Evolutionary conservation across 2,888 invertebrate species (phyloP), one percentile per base, ranked within the genome.

Genomic region (Synergus japonicus): DNA sequence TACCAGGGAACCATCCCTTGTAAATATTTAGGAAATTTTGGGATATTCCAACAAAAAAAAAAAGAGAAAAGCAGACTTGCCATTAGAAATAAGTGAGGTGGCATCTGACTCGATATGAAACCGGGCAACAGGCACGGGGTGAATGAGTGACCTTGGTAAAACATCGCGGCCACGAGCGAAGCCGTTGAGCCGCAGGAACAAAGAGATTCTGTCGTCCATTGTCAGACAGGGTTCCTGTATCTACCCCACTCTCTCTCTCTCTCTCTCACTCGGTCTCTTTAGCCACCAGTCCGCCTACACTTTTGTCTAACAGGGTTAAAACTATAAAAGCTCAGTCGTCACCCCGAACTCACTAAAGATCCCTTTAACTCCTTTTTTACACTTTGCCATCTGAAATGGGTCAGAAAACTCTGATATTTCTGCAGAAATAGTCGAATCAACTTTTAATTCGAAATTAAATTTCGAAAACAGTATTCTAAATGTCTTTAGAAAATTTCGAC

Each of bases 121-220:
- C 76, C 81, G 84, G 85, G 87, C 84, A 89, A 87, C 88, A 86
- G 88, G 87, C 86, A 88, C 87, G 85, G 86, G 87, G 85, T 89
- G 88, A 89, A 90, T 90, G 91, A 91, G 89, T 92, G 92, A 92
- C 92, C 92, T 92, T 92, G 92, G 91, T 91, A 91, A 91, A 92
- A 91, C 90, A 91, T 91, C 89, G 90, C 89, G 90, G 88, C 88
- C 89, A 88, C 89, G 87, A 88, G 87, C 86, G 89, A 89, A 89
- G 88, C 90, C 90, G 90, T 90, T 91, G 91, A 91, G 90, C 89
- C 88, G 87, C 86, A 90, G 89, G 92, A 91, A 92, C 91, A 92
- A 91, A 92, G 91, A 90, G 90, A 87, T 89, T 91, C 90, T 90
- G 89, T 90, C 89, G 89, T 88, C 89, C 91, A 91, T 91, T 91